Evolutionary conservation across 2,888 invertebrate species (phyloP), one percentile per base, ranked within the genome.

Genomic region (Acanthosoma haemorrhoidale): DNA sequence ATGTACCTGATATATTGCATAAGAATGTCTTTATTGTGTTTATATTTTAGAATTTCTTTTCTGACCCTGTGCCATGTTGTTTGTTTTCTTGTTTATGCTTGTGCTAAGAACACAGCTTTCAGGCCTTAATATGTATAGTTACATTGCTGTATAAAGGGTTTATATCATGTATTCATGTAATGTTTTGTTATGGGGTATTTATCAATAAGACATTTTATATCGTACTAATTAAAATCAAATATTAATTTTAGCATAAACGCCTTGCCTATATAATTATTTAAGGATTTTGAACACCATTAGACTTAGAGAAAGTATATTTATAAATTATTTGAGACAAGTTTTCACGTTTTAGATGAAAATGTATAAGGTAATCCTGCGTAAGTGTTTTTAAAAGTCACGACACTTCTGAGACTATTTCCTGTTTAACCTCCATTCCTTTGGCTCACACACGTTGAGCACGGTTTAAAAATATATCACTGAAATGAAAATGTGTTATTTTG

Each of bases 271-370:
- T 29, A 41, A 51, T n/a, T 13, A 25, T 21, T 64, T 64, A 64
- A 64, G 64, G 64, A 64, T 64, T 41, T 64, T 25, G 64, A 64
- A 64, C 64, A 64, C 64, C 64, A 64, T 64, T 64, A 64, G 64
- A 41, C 39, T 61, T 64, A 64, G 64, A 11, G 39, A 29, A 64
- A 41, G 29, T 61, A 34, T 61, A 61, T 64, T 64, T 64, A 41
- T 64, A 41, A 34, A 36, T 25, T 25, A 64, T n/a, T 64, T 36
- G 38, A 41, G 64, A 64, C 64, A 29, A 51, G 13, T 64, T 64
- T 64, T 64, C 64, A 64, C 39, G 25, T 64, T 64, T 64, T 64
- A 38, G 64, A 64, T 64, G 29, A 63, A 58, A 63, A 63, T 63
- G 25, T 36, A 21, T 43, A 43, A 5, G 21, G n/a, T 51, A 51